phyloP scores from a whole-genome alignment of 2,797 vertebrate genomes.

The Liparis tanakae region DNA sequence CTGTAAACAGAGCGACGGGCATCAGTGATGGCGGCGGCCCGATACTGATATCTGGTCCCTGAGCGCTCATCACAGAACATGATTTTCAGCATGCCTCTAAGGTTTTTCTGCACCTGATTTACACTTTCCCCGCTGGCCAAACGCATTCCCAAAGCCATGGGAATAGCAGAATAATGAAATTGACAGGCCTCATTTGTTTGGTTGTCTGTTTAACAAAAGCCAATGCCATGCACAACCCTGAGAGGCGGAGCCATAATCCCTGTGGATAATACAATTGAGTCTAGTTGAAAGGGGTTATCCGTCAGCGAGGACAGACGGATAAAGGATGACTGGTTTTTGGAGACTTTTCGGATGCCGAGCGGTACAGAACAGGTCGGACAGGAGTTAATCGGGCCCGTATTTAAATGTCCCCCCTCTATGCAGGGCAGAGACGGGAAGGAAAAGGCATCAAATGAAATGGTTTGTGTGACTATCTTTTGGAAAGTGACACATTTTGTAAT shows the following conservation, averaged over 20 bases:
- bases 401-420: conserved; percentile 46
- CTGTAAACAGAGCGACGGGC: conserved; percentile 7
- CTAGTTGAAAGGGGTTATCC: conserved; percentile 65
- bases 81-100: conserved; percentile 27
- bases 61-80: conserved; percentile 30
- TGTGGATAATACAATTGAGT: conserved; percentile 58
- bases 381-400: conserved; percentile 53
- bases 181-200: conserved; percentile 71
- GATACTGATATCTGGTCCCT: conserved; percentile 57
- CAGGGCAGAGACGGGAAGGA: conserved; percentile 21
- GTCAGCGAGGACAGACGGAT: conserved; percentile 62
- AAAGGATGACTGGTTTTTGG: conserved; percentile 60
- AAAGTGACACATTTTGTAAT: conserved; percentile 28
- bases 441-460: conserved; percentile 34
- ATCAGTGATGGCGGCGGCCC: conserved; percentile 30
- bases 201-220: conserved; percentile 58
- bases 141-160: conserved; percentile 30
- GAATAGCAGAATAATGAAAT: conserved; percentile 60
- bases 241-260: conserved; percentile 61
- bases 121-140: conserved; percentile 20
- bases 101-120: conserved; percentile 58
- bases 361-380: conserved; percentile 37
- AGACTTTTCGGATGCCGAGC: conserved; percentile 44
- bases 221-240: conserved; percentile 41
- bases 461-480: conserved; percentile 24